These are phyloP conservation scores for Platypus cylindrus DNA, from an alignment of 2,888 invertebrate species.

Conservation along the genomic window DNA sequence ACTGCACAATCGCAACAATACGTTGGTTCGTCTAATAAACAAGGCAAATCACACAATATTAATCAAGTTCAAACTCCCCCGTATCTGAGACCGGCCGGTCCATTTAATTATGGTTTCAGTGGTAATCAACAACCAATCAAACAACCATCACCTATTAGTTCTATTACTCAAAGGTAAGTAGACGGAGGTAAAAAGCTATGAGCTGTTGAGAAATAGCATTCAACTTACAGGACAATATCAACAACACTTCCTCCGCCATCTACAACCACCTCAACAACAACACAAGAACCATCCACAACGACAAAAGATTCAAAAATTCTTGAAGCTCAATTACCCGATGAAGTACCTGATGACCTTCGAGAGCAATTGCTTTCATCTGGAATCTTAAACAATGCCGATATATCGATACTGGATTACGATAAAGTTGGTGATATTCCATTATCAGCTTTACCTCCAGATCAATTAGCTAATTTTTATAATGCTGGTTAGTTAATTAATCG, in stretches of 20 bases:
- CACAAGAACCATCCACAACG: constrained; percentile 34
- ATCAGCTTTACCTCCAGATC: constrained; percentile 73
- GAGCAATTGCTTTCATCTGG: constrained; percentile 74
- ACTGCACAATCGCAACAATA: constrained; percentile 9
- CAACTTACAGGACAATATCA: constrained; percentile 3
- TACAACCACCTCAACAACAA: constrained; percentile 37
- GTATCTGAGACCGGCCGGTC: too few species aligned
- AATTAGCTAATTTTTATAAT: constrained; percentile 72
- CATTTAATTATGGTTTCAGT: too few species aligned
- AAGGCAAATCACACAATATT: constrained; percentile 4
- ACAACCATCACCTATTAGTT: too few species aligned
- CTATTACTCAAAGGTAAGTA: too few species aligned
- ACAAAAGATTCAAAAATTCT: constrained; percentile 42
- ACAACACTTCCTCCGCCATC: constrained; percentile 31
- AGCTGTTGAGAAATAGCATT: too few species aligned
- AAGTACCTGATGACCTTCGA: constrained; percentile 77
- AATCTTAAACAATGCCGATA: constrained; percentile 76
- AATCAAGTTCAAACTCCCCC: constrained; percentile 6
- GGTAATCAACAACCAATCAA: constrained; percentile 4
- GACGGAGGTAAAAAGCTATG: too few species aligned
- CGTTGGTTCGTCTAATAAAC: constrained; percentile 2
- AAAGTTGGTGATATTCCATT: constrained; percentile 77
- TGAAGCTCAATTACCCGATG: constrained; percentile 59
- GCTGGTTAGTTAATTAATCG: constrained; percentile 47
- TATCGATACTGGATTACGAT: constrained; percentile 77